phyloP scores from a whole-genome alignment of 2,797 vertebrate genomes.

The Thamnophis elegans region DNA sequence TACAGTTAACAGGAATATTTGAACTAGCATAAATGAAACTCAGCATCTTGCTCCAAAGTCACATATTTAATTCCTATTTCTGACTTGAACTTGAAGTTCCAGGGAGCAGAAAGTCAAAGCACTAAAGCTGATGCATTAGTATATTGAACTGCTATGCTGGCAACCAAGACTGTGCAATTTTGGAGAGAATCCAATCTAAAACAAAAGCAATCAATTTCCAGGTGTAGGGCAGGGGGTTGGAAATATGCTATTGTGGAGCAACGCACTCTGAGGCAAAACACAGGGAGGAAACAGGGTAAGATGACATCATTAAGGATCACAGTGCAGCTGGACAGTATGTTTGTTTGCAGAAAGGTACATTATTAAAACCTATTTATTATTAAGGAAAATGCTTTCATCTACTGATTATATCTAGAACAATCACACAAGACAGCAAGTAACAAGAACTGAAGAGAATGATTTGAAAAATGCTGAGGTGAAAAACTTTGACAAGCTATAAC shows the following conservation, averaged over 20 bases:
- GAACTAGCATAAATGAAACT: slow-evolving; percentile 8
- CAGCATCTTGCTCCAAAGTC: slow-evolving; percentile 5
- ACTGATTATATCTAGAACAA: slow-evolving; percentile 52
- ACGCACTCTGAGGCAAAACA: slow-evolving; percentile 34
- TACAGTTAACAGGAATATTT: neutral
- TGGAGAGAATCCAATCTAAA: slow-evolving; percentile 44
- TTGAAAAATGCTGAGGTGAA: neutral
- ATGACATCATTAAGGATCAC: neutral
- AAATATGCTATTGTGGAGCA: slow-evolving; percentile 24
- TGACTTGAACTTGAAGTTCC: slow-evolving; percentile 35
- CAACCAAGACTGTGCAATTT: slow-evolving; percentile 26
- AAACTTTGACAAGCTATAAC: neutral
- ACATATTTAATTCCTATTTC: slow-evolving; percentile 25
- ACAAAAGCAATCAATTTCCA: slow-evolving; percentile 49
- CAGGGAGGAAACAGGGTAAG: slow-evolving; percentile 33
- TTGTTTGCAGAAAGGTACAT: slow-evolving; percentile 1
- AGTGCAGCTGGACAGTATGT: slow-evolving; percentile 20
- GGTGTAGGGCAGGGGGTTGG: slow-evolving; percentile 33
- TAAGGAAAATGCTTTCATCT: slow-evolving; percentile 51
- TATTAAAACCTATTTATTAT: slow-evolving; percentile 43
- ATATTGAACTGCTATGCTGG: slow-evolving; percentile 46
- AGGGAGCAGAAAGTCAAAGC: slow-evolving; percentile 47
- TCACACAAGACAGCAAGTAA: slow-evolving; percentile 30
- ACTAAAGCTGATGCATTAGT: slow-evolving; percentile 30
- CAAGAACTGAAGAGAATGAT: slow-evolving; percentile 41